phyloP scores from a whole-genome alignment of 1,140 invertebrate species.

The Rhagoletis pomonella region DNA sequence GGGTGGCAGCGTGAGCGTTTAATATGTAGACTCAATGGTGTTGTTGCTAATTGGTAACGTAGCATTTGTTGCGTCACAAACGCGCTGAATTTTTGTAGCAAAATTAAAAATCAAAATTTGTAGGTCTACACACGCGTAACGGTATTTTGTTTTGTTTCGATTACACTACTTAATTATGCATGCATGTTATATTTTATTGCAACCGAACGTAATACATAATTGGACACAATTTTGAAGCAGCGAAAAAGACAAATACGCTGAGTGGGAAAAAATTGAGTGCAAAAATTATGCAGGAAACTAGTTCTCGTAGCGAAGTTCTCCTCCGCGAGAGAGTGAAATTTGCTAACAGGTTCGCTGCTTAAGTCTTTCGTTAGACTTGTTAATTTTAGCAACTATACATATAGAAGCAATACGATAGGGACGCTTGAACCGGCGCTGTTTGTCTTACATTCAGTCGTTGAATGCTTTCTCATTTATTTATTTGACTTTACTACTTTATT shows the following conservation, averaged over 20 bases:
- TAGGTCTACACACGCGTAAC: neutral
- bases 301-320: conserved; percentile 3
- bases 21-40: neutral
- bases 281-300: neutral
- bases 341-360: conserved; percentile 38
- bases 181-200: no score
- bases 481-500: no score
- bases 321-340: conserved; percentile 10
- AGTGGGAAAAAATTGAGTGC: no score
- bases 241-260: no score
- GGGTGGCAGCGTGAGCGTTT: no score
- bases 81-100: neutral
- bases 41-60: conserved; percentile 11
- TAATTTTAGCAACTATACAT: neutral
- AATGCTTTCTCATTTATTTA: no score
- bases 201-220: no score
- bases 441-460: neutral
- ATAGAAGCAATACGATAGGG: neutral
- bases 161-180: neutral
- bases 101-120: conserved; percentile 11
- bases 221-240: no score
- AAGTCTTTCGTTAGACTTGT: conserved; percentile 42
- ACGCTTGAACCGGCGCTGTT: neutral
- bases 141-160: neutral
- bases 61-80: neutral